phyloP scores from a whole-genome alignment of 2,888 invertebrate species.

The Tridacna crocea region DNA sequence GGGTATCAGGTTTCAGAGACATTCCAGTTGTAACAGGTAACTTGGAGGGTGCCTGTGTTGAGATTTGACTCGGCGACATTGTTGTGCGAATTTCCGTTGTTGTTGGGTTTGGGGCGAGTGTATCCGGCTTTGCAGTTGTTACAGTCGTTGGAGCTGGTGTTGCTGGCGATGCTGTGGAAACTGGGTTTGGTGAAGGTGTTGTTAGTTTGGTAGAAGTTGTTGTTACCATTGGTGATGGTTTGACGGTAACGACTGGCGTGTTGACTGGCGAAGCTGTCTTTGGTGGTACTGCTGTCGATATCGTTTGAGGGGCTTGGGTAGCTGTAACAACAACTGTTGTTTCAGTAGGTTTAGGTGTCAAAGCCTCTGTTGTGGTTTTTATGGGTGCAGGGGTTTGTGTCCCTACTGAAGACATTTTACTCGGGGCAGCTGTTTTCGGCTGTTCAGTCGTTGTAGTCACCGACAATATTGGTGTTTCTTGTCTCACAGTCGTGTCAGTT shows the following conservation, averaged over 20 bases:
- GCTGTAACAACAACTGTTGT: conserved; percentile 12
- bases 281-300: background rate
- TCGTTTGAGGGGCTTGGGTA: background rate
- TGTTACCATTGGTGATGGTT: background rate
- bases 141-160: background rate
- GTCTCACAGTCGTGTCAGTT: conserved; percentile 8
- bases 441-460: background rate
- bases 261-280: background rate
- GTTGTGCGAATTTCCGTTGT: conserved; percentile 5
- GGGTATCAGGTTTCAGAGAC: background rate
- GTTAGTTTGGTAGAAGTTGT: background rate
- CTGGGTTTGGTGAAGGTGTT: background rate
- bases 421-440: conserved; percentile 5
- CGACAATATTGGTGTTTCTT: conserved; percentile 3
- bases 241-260: conserved; percentile 4
- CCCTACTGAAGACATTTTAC: background rate
- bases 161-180: background rate
- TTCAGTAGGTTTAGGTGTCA: background rate
- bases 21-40: conserved; percentile 4
- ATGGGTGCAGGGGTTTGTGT: background rate
- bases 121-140: background rate
- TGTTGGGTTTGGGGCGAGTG: conserved; percentile 1
- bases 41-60: conserved; percentile 21
- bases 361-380: conserved; percentile 2
- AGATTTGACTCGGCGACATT: background rate